A percentile compares a stretch with the other conserved stretches of the same genome.
These are phyloP conservation scores for Cheumatopsyche charites DNA, from an alignment of 1,140 invertebrate genomes.

Conservation along the genomic window DNA sequence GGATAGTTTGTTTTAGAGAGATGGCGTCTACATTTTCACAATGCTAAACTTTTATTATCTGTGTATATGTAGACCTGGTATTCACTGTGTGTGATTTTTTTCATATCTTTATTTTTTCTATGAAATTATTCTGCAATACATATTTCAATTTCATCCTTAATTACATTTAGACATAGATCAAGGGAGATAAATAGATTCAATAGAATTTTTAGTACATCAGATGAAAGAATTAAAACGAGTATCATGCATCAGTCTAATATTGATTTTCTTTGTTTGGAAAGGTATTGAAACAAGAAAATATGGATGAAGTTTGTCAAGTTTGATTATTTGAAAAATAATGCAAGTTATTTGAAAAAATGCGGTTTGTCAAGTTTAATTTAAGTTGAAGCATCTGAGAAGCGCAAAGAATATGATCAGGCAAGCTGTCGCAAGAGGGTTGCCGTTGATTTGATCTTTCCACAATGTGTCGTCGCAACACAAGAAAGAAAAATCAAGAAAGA, in stretches of 20 bases:
- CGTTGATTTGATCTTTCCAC: slow-evolving; percentile 30
- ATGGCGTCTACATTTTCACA: not conserved
- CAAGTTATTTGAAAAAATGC: slow-evolving; percentile 46
- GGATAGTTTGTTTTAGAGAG: slow-evolving; percentile 10
- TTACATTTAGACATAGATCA: no score
- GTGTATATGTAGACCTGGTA: not conserved
- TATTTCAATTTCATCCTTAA: no score
- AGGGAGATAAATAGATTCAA: not conserved
- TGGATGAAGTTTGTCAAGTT: slow-evolving; percentile 63
- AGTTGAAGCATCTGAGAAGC: slow-evolving; percentile 35
- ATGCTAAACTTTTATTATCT: not conserved
- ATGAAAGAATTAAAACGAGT: slow-evolving; percentile 15
- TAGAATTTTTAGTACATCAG: not conserved
- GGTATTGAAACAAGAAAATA: slow-evolving; percentile 66
- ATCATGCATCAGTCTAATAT: slow-evolving; percentile 58
- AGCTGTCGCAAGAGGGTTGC: slow-evolving; percentile 36
- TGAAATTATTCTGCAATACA: no score
- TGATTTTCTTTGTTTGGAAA: slow-evolving; percentile 66
- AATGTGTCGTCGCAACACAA: slow-evolving; percentile 36
- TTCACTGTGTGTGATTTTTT: not conserved
- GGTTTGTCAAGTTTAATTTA: slow-evolving; percentile 39
- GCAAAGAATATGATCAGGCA: slow-evolving; percentile 47
- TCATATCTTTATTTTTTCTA: not conserved
- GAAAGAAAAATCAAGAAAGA: slow-evolving; percentile 49
- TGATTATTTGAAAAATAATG: slow-evolving; percentile 45